Conservation (phyloP, 2,888 invertebrate genomes). For the Cremastinae sp. region DNA sequence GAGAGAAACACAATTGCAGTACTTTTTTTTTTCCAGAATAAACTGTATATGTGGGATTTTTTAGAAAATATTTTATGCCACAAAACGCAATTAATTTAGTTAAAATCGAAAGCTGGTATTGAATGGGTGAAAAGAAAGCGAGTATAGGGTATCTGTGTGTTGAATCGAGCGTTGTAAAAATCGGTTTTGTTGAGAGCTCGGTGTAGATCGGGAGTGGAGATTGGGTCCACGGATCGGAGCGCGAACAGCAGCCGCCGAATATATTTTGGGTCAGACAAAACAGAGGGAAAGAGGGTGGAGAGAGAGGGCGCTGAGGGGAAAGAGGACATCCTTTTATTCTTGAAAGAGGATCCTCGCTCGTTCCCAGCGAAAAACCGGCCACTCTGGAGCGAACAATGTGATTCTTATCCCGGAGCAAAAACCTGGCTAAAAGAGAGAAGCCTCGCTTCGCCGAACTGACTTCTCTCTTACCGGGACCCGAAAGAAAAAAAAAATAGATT, state of each 20-base stretch:
- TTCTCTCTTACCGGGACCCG: too few species aligned
- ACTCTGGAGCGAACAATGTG: constrained; percentile 56
- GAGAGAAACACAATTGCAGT: too few species aligned
- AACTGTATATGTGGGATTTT: too few species aligned
- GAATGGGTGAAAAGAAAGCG: too few species aligned
- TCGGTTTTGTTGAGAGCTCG: neutral
- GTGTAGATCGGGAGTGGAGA: constrained; percentile 17
- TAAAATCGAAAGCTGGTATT: too few species aligned
- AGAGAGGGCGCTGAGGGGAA: constrained; percentile 29
- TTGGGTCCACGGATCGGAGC: constrained; percentile 16
- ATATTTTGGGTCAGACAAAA: constrained; percentile 37
- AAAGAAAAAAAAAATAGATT: too few species aligned
- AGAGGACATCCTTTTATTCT: constrained; percentile 51
- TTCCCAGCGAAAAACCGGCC: constrained; percentile 49
- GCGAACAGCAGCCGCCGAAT: constrained; percentile 28
- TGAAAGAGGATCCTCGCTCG: constrained; percentile 40
- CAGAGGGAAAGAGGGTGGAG: constrained; percentile 28
- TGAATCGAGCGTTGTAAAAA: too few species aligned
- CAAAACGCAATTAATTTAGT: too few species aligned
- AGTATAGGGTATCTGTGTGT: too few species aligned
- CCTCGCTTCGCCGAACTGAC: neutral
- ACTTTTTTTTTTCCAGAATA: too few species aligned
- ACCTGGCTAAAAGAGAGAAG: constrained; percentile 24
- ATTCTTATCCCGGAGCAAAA: constrained; percentile 59
- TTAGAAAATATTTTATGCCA: too few species aligned